These are phyloP conservation scores for Drosophila insularis DNA, from an alignment of 1,140 invertebrate genomes.

Conservation along the genomic window DNA sequence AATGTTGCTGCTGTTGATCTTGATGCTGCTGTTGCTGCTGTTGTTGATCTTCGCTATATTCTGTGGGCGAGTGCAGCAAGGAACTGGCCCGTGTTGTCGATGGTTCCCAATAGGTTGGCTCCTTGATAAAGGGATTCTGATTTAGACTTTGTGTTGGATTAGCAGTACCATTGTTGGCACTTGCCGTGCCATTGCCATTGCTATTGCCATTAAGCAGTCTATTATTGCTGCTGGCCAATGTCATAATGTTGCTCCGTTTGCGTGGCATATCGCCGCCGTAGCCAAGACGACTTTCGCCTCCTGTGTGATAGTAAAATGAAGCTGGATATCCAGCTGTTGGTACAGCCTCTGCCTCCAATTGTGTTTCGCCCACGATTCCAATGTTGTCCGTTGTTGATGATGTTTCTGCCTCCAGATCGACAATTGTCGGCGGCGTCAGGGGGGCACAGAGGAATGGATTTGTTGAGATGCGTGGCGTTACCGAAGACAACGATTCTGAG, in stretches of 20 bases:
- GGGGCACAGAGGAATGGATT: conserved; percentile 77
- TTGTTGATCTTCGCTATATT: conserved; percentile 48
- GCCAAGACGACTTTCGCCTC: conserved; percentile 46
- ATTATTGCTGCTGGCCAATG: conserved; percentile 27
- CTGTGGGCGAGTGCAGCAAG: conserved; percentile 64
- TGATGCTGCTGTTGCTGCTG: conserved; percentile 38
- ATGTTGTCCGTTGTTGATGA: conserved; percentile 19
- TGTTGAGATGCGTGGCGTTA: conserved; percentile 82
- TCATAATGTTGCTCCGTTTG: conserved; percentile 58
- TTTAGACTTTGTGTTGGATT: conserved; percentile 24
- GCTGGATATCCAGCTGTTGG: conserved; percentile 56
- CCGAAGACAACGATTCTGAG: conserved; percentile 82
- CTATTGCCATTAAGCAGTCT: conserved; percentile 43
- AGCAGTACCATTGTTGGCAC: conserved; percentile 33
- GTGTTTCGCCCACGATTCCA: conserved; percentile 18
- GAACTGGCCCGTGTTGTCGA: conserved; percentile 55
- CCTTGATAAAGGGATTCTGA: conserved; percentile 80
- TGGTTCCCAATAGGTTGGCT: conserved; percentile 76
- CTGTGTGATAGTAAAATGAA: conserved; percentile 69
- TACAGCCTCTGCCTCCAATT: conserved; percentile 31
- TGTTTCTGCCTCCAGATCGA: conserved; percentile 21
- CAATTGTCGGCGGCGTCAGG: conserved; percentile 43
- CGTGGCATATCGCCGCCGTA: conserved; percentile 82
- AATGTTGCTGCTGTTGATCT: conserved; percentile 47
- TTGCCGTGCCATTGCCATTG: conserved; percentile 36